phyloP scores from a whole-genome alignment of 2,797 vertebrate species.

The Toxotes lorentzi region DNA sequence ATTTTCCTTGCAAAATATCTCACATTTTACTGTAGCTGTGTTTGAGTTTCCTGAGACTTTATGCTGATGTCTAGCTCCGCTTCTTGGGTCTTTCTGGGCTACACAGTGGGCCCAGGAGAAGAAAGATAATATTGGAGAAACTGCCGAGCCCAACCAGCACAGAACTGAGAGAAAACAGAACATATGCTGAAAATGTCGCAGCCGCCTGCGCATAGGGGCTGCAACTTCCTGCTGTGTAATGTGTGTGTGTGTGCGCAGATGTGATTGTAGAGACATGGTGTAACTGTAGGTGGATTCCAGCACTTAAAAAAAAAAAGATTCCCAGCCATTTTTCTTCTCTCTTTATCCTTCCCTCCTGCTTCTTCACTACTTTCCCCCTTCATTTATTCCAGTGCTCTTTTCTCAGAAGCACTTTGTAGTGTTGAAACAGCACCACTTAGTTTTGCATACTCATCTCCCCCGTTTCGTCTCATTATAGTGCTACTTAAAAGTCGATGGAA shows the following conservation, averaged over 20 bases:
- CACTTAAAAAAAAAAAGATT: slow-evolving; percentile 6
- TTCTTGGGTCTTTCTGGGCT: slow-evolving; percentile 34
- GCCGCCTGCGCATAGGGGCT: slow-evolving; percentile 38
- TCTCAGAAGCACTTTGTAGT: slow-evolving; percentile 28
- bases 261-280: slow-evolving; percentile 29
- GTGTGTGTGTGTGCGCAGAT: slow-evolving; percentile 33
- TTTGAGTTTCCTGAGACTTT: neutral
- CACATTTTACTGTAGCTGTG: neutral
- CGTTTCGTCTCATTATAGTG: slow-evolving; percentile 32
- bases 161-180: slow-evolving; percentile 56
- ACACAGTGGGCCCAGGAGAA: slow-evolving; percentile 24
- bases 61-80: slow-evolving; percentile 8
- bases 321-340: slow-evolving; percentile 8
- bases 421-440: slow-evolving; percentile 34
- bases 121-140: slow-evolving; percentile 52
- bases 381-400: slow-evolving; percentile 3
- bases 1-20: neutral
- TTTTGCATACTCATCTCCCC: slow-evolving; percentile 37
- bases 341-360: neutral
- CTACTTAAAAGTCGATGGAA: slow-evolving; percentile 39
- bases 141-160: slow-evolving; percentile 25
- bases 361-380: slow-evolving; percentile 8
- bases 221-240: slow-evolving; percentile 67
- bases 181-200: slow-evolving; percentile 36
- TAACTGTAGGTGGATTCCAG: slow-evolving; percentile 47